These are phyloP conservation scores for Montipora foliosa DNA, from an alignment of 64 coral and sea anemone genomes.

Conservation along the genomic window DNA sequence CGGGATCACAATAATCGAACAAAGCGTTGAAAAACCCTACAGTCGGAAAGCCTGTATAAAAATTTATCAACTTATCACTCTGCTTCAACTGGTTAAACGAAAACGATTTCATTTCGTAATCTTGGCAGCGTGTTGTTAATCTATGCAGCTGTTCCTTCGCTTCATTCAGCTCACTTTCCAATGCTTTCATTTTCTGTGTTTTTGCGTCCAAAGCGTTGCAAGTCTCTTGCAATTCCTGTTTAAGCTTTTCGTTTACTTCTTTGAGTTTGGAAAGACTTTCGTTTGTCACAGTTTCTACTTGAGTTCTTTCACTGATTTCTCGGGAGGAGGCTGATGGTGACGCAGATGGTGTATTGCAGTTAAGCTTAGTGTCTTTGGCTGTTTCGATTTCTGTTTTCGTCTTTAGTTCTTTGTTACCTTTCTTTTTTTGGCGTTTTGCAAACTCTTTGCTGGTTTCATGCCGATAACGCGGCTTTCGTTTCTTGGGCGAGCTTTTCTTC, in stretches of 20 bases:
- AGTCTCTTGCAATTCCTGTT: background rate
- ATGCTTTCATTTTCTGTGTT: slow-evolving; percentile 4
- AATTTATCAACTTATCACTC: slow-evolving; percentile 1
- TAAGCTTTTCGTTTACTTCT: background rate
- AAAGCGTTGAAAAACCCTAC: background rate
- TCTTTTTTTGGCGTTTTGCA: no score
- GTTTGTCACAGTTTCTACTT: no score
- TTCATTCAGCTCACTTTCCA: slow-evolving; percentile 8
- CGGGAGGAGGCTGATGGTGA: no score
- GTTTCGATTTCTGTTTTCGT: no score
- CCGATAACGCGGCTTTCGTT: no score
- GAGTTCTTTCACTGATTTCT: no score
- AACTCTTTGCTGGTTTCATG: no score
- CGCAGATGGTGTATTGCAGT: no score
- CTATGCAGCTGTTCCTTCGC: background rate
- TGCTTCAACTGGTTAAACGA: slow-evolving; percentile 1
- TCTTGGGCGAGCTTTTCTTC: no score
- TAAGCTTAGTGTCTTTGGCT: no score
- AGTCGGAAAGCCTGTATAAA: slow-evolving; percentile 33
- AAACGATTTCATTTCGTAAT: background rate
- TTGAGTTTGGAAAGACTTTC: background rate
- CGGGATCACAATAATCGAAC: background rate
- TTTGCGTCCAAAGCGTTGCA: background rate
- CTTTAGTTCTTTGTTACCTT: no score
- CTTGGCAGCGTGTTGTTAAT: background rate